Conservation (phyloP, 2,113 vertebrate genomes). For the Ariopsis seemanni region DNA sequence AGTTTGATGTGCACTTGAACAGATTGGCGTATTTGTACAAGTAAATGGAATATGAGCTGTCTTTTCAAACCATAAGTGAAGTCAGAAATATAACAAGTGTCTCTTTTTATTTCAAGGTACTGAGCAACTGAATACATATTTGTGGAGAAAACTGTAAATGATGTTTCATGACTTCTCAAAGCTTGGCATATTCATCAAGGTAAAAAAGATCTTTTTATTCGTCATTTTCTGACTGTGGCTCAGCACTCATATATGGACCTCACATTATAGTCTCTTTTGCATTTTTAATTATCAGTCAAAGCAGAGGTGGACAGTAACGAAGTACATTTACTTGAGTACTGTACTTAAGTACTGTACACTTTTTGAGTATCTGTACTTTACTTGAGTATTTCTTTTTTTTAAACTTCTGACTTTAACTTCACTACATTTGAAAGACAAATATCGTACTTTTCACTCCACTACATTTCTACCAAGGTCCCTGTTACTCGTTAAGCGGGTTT, state of each 20-base stretch:
- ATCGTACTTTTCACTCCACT: too few species aligned
- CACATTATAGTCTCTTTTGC: not conserved
- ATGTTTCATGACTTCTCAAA: not conserved
- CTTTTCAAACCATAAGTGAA: constrained; percentile 4
- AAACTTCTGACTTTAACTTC: too few species aligned
- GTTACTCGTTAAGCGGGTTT: too few species aligned
- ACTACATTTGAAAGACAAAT: too few species aligned
- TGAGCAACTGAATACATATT: not conserved
- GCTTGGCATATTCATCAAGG: not conserved
- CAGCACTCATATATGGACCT: not conserved
- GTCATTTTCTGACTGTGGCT: not conserved
- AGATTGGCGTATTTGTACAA: constrained; percentile 12
- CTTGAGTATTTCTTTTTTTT: too few species aligned
- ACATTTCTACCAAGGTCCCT: too few species aligned
- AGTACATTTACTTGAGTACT: too few species aligned
- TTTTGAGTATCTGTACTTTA: too few species aligned
- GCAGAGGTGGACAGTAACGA: too few species aligned
- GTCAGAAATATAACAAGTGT: not conserved
- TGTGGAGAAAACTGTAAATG: not conserved
- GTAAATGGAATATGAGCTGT: not conserved
- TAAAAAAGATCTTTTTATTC: not conserved
- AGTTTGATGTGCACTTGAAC: constrained; percentile 10
- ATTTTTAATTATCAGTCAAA: not conserved
- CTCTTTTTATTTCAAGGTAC: not conserved
- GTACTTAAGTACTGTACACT: too few species aligned